These are phyloP conservation scores for Dasypogon diadema DNA, from an alignment of 2,888 invertebrate species.

Conservation along the genomic window DNA sequence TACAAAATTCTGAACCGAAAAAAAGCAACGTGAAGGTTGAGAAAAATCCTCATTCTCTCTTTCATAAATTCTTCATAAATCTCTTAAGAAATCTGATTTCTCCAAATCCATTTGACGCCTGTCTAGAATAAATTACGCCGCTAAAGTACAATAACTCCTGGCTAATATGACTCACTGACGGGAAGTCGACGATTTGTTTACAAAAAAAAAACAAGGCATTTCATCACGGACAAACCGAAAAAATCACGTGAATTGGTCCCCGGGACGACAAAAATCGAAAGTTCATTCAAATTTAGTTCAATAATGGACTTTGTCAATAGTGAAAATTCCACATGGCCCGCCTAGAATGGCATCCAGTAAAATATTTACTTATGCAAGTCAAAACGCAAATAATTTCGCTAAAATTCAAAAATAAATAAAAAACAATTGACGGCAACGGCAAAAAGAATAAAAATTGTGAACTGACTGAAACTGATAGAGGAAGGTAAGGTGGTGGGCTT, in stretches of 20 bases:
- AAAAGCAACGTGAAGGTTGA: too few relatives aligned
- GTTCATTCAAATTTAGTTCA: constrained; percentile 31
- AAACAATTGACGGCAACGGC: not conserved
- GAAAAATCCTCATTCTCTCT: too few relatives aligned
- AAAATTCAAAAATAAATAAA: constrained; percentile 1
- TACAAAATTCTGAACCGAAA: too few relatives aligned
- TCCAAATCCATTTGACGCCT: too few relatives aligned
- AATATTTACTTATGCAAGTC: not conserved
- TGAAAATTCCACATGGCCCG: not conserved
- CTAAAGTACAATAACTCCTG: too few relatives aligned
- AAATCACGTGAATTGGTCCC: not conserved
- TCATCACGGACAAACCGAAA: not conserved
- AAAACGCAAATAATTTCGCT: not conserved
- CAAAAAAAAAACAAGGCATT: too few relatives aligned
- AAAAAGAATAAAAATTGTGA: not conserved
- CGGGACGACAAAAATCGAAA: constrained; percentile 18
- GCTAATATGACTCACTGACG: too few relatives aligned
- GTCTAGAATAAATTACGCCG: too few relatives aligned
- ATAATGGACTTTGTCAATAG: not conserved
- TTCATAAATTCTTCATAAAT: too few relatives aligned
- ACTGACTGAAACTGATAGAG: not conserved
- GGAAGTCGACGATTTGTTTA: too few relatives aligned
- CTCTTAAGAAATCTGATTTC: too few relatives aligned
- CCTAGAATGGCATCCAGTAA: not conserved
- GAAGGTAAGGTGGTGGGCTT: not conserved